Evolutionary conservation across 35 echinoderm and acorn worm genomes (phyloP).

Genomic region (Apostichopus parvimensis): DNA sequence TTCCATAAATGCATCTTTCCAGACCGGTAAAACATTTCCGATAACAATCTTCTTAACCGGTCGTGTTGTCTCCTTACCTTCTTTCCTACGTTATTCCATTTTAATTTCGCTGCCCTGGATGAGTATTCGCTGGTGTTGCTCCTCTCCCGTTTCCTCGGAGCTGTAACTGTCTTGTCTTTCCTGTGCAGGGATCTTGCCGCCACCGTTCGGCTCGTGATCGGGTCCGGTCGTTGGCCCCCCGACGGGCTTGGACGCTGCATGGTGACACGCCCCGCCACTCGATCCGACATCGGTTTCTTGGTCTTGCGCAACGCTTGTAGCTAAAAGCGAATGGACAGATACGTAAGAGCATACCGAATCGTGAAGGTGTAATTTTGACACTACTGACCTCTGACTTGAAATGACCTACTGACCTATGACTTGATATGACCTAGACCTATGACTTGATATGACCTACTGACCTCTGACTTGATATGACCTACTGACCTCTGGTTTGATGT

Average conservation of each 20-base stretch:
- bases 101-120: conserved; percentile 81
- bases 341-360: background rate
- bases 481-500: too few relatives aligned
- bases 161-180: background rate
- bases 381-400: too few relatives aligned
- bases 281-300: conserved; percentile 91
- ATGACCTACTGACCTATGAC: too few relatives aligned
- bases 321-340: background rate
- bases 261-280: conserved; percentile 70
- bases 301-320: conserved; percentile 65
- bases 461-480: too few relatives aligned
- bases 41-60: too few relatives aligned
- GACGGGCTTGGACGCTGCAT: conserved; percentile 22
- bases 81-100: conserved; percentile 85
- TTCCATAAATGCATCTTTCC: too few relatives aligned
- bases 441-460: too few relatives aligned
- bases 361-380: too few relatives aligned
- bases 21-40: too few relatives aligned
- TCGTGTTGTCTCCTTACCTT: conserved; percentile 55
- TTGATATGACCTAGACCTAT: too few relatives aligned
- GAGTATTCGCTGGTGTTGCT: conserved; percentile 92
- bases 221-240: background rate
- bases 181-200: conserved; percentile 40
- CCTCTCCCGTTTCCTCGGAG: conserved; percentile 62
- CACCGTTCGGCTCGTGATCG: conserved; percentile 32